Evolutionary conservation across 2,888 invertebrate species (phyloP), one percentile per base, ranked within the genome.

Genomic region (Agrotis clavis): DNA sequence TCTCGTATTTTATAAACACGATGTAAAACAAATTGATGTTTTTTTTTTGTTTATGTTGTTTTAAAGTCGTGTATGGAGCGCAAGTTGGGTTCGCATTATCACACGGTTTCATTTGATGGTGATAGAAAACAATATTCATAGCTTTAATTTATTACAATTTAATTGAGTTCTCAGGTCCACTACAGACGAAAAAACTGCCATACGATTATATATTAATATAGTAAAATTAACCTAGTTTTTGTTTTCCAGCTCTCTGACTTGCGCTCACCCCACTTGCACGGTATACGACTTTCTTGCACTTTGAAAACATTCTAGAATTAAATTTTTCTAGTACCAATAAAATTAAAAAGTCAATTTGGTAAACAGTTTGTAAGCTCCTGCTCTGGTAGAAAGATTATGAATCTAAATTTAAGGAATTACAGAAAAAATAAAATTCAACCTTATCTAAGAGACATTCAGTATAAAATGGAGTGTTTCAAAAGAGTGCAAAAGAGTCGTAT

Each of bases 1-100:
- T 96, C 95, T 96, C 95, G 94, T 94, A 92, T 92, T 86, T 86
- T 92, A 91, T 91, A 91, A 92, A 90, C 89, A 87, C 83, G 82
- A 79, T 82, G 78, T 85, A 74, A 82, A 81, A 81, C 79, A 79
- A 83, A 74, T 80, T 76, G 47, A 65, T 82, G 75, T 81, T 84
- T 83, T 82, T 57, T 83, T 84, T 84, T 85, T 79, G 79, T 81
- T 84, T 79, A 67, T 85, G 65, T 82, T 82, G 73, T 84, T 69
- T 83, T 71, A 81, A 59, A 76, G 78, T 75, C 83, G 83, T 85
- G 84, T 79, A 63, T 35, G 19, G 41, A 71, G 74, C 63, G 74
- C 74, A 74, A 72, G 77, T 65, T 72, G 56, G 59, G 73, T 62
- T 74, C 57, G 14, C 53, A 61, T 18, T 13, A 18, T 18, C 7